Conservation (phyloP, 2,888 invertebrate species). For the Oscheius myriophilus region DNA sequence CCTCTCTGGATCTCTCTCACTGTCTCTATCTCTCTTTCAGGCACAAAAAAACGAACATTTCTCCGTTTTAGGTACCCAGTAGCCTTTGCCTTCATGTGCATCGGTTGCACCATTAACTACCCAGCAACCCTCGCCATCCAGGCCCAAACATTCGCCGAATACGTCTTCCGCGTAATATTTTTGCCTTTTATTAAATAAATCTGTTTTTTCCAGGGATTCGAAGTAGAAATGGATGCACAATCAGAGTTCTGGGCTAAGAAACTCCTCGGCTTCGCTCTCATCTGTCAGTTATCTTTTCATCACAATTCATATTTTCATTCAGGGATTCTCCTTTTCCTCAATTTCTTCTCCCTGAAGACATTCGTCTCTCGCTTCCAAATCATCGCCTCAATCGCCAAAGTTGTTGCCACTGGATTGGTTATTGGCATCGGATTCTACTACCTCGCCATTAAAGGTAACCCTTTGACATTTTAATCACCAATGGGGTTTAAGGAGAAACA, state of each 20-base stretch:
- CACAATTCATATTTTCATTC: neutral
- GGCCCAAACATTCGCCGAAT: constrained; percentile 66
- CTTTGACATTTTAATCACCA: neutral
- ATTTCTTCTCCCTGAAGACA: constrained; percentile 67
- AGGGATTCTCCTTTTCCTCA: constrained; percentile 65
- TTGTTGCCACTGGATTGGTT: constrained; percentile 58
- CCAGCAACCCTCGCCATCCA: constrained; percentile 68
- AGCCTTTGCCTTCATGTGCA: constrained; percentile 68
- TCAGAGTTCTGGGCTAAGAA: constrained; percentile 56
- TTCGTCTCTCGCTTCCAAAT: constrained; percentile 67
- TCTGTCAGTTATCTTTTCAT: constrained; percentile 41
- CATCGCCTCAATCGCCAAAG: constrained; percentile 63
- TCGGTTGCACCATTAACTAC: constrained; percentile 67
- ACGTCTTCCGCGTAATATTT: constrained; percentile 59
- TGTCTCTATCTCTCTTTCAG: no score
- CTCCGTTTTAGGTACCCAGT: constrained; percentile 58
- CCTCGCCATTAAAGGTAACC: constrained; percentile 50
- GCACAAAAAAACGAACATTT: no score
- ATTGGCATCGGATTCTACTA: constrained; percentile 62
- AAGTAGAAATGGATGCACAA: constrained; percentile 40
- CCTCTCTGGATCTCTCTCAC: no score
- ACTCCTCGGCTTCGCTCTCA: constrained; percentile 57
- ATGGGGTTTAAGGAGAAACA: constrained; percentile 22
- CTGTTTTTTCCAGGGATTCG: constrained; percentile 42
- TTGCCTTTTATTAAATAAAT: neutral